phyloP scores from a whole-genome alignment of 2,888 invertebrate species.

The Rotaria sp. region DNA sequence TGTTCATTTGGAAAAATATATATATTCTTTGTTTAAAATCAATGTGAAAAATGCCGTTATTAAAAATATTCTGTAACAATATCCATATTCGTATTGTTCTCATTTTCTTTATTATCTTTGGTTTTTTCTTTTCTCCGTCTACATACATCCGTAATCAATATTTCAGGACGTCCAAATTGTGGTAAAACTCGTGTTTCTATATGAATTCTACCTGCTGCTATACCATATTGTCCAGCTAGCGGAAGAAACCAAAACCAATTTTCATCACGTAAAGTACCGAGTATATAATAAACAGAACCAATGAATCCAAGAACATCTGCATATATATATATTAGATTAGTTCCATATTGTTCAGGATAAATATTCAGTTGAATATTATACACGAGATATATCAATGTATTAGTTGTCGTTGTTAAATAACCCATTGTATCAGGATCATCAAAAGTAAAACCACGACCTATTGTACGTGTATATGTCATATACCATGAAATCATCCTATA shows the following conservation, averaged over 20 bases:
- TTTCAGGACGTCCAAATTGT: not conserved
- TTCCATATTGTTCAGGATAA: not conserved
- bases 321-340: not conserved
- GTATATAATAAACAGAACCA: not conserved
- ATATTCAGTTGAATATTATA: not conserved
- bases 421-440: slow-evolving; percentile 26
- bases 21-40: no score
- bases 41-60: not conserved
- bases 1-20: no score
- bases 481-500: slow-evolving; percentile 12
- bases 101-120: not conserved
- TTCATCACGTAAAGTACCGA: not conserved
- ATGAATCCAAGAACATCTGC: slow-evolving; percentile 1
- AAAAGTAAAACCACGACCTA: slow-evolving; percentile 4
- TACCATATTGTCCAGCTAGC: not conserved
- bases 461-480: not conserved
- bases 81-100: not conserved
- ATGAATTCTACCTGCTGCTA: not conserved
- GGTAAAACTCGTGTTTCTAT: not conserved
- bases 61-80: not conserved
- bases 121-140: not conserved
- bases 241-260: slow-evolving; percentile 27
- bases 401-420: not conserved
- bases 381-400: not conserved
- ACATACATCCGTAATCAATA: not conserved